Evolutionary conservation across 2,113 vertebrate genomes (phyloP).

Genomic region (Spea bombifrons): DNA sequence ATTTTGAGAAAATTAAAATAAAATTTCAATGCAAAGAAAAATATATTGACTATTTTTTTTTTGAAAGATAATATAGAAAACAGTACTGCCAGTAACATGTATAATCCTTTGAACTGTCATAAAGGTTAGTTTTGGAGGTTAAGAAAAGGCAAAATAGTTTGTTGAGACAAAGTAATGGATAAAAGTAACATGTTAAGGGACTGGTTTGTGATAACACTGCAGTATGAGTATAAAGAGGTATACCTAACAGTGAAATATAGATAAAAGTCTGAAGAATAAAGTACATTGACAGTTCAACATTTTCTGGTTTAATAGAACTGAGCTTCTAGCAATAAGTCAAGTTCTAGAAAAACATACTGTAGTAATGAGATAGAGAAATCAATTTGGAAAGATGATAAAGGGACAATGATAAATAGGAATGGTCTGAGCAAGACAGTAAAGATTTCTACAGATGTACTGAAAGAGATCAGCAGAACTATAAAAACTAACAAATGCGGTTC

Average conservation of each 20-base stretch:
- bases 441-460: conserved; percentile 26
- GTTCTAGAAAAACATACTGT: conserved; percentile 42
- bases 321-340: conserved; percentile 44
- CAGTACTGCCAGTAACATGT: no score
- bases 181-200: conserved; percentile 27
- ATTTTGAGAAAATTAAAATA: no score
- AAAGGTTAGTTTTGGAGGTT: conserved; percentile 6
- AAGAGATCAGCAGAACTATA: conserved; percentile 20
- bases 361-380: conserved; percentile 47
- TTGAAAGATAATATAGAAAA: no score
- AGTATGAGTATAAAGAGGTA: conserved; percentile 19
- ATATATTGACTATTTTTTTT: no score
- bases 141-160: conserved; percentile 18
- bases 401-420: conserved; percentile 40
- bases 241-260: conserved; percentile 46
- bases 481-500: conserved; percentile 1
- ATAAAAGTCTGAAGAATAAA: conserved; percentile 40
- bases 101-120: no score
- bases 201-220: conserved; percentile 32
- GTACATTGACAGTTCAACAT: conserved; percentile 26
- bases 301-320: conserved; percentile 37
- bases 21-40: no score
- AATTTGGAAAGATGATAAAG: conserved; percentile 45
- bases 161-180: conserved; percentile 17
- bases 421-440: conserved; percentile 26